Conservation (phyloP, 2,113 vertebrate species). For the Pterophyllum scalare region DNA sequence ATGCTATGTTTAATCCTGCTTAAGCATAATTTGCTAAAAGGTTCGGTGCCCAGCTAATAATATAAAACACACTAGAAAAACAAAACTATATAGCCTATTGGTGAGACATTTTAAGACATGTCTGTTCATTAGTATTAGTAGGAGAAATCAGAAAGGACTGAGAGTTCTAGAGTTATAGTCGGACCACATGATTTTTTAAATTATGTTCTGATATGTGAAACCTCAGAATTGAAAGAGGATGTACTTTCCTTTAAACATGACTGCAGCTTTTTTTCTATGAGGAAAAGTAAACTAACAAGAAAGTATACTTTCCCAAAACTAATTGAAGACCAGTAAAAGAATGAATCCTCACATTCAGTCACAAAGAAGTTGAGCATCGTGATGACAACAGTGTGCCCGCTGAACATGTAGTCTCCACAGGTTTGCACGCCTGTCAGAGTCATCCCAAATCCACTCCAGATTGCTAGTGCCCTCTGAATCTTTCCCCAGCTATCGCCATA, state of each 20-base stretch:
- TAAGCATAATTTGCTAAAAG: too few relatives aligned
- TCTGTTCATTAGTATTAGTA: too few relatives aligned
- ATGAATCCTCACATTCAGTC: constrained; percentile 76
- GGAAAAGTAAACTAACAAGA: not conserved
- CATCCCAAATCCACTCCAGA: constrained; percentile 98
- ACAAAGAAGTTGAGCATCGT: constrained; percentile 98
- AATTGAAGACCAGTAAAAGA: not conserved
- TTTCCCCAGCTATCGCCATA: constrained; percentile 91
- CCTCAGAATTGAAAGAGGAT: not conserved
- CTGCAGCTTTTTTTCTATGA: not conserved
- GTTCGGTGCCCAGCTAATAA: too few relatives aligned
- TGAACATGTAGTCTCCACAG: constrained; percentile 99
- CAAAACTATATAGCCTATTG: too few relatives aligned
- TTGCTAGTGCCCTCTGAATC: constrained; percentile 89
- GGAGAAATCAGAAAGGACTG: too few relatives aligned
- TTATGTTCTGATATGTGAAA: not conserved
- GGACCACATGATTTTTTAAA: not conserved
- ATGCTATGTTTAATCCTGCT: too few relatives aligned
- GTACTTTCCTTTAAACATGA: not conserved
- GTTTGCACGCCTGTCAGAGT: constrained; percentile 96
- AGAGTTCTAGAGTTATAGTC: too few relatives aligned
- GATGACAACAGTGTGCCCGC: constrained; percentile 95
- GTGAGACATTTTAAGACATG: too few relatives aligned
- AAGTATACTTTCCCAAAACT: not conserved
- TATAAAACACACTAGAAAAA: too few relatives aligned